Conservation (phyloP, 2,113 vertebrate genomes). For the Erpornis zantholeuca region DNA sequence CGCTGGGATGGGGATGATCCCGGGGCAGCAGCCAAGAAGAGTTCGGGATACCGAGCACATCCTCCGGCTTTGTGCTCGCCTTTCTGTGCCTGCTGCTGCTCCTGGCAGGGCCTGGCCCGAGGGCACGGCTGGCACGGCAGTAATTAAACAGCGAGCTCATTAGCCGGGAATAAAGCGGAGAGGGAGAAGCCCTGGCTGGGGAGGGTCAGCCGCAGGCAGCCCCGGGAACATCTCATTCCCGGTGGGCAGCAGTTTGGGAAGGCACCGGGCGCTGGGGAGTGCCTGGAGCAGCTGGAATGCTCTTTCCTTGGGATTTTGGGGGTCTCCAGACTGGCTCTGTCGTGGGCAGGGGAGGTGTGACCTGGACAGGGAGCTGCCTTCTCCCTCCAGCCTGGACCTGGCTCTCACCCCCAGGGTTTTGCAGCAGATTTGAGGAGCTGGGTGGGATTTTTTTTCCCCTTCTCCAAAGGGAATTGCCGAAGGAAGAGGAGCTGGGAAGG, state of each 20-base stretch:
- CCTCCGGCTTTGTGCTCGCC: background rate
- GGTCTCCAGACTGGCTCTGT: background rate
- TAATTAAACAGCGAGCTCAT: conserved; percentile 2
- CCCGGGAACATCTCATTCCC: background rate
- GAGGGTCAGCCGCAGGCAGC: background rate
- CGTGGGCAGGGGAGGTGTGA: background rate
- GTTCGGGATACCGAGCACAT: background rate
- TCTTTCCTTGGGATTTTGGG: background rate
- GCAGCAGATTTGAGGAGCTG: background rate
- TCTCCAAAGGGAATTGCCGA: background rate
- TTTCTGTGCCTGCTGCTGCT: background rate
- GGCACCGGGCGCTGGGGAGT: background rate
- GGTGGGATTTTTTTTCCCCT: background rate
- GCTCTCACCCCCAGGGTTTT: background rate
- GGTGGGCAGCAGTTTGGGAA: background rate
- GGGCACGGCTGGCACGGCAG: background rate
- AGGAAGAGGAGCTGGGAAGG: background rate
- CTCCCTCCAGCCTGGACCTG: background rate
- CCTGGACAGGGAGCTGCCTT: background rate
- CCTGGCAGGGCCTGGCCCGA: background rate
- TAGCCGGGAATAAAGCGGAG: background rate
- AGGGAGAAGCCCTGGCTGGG: background rate
- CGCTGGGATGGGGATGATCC: background rate
- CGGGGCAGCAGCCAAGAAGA: accelerated
- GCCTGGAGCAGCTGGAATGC: background rate